phyloP scores from a whole-genome alignment of 2,888 invertebrate species.

The Philereme vetulata region DNA sequence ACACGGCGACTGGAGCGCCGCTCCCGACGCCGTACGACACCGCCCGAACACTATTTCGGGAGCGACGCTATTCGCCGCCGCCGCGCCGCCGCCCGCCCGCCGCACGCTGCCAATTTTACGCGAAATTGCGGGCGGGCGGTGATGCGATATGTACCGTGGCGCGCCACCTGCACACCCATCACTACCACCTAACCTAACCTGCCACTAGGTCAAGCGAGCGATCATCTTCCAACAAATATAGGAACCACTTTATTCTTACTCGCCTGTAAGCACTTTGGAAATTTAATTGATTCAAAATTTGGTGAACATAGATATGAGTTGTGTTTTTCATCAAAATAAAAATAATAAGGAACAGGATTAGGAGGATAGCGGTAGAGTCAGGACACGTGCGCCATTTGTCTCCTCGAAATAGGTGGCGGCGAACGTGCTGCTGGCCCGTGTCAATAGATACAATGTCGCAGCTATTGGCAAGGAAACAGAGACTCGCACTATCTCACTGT shows the following conservation, averaged over 20 bases:
- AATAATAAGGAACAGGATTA: conserved; percentile 39
- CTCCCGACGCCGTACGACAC: conserved; percentile 77
- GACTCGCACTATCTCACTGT: conserved; percentile 83
- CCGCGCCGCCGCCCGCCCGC: conserved; percentile 72
- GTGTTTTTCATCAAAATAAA: conserved; percentile 57
- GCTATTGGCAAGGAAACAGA: conserved; percentile 81
- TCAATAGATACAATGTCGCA: conserved; percentile 82
- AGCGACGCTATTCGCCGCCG: conserved; percentile 78
- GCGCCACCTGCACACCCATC: conserved; percentile 71
- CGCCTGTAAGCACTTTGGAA: too few relatives aligned
- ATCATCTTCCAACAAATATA: too few relatives aligned
- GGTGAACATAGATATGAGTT: conserved; percentile 31
- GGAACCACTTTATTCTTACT: too few relatives aligned
- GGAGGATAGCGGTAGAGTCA: conserved; percentile 41
- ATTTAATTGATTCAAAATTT: too few relatives aligned
- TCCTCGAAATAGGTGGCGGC: conserved; percentile 34
- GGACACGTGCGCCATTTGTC: conserved; percentile 60
- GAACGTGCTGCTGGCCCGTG: conserved; percentile 64
- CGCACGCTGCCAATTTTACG: conserved; percentile 82
- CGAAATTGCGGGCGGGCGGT: conserved; percentile 84
- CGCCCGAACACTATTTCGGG: conserved; percentile 83
- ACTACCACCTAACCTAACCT: conserved; percentile 50
- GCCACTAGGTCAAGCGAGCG: conserved; percentile 34
- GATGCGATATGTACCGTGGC: conserved; percentile 79
- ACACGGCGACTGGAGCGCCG: conserved; percentile 81